A percentile compares a stretch with the other conserved stretches of the same genome.
Conservation (phyloP, 2,888 invertebrate species). For the Prosopocoilus inquinatus region DNA sequence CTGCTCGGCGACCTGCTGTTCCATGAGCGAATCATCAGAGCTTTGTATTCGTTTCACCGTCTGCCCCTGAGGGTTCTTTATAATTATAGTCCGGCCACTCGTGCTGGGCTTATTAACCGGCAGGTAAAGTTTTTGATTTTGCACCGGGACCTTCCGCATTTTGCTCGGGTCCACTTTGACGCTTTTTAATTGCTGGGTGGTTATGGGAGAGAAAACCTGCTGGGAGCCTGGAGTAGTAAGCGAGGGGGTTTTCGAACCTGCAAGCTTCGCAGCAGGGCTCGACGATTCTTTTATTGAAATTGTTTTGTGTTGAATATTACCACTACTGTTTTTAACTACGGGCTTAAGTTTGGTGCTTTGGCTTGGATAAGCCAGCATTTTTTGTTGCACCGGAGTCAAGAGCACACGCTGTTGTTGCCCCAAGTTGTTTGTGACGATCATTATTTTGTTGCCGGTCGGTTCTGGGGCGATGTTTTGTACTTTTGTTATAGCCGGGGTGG, state of each 20-base stretch:
- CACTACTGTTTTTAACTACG: conserved; percentile 27
- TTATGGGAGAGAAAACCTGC: conserved; percentile 46
- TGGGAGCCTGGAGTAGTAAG: conserved; percentile 42
- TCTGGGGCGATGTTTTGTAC: conserved; percentile 34
- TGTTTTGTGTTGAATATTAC: conserved; percentile 8
- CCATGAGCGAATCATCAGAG: conserved; percentile 41
- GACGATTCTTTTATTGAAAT: conserved; percentile 15
- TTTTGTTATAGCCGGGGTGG: conserved; percentile 49
- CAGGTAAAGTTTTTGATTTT: conserved; percentile 10
- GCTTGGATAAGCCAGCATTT: conserved; percentile 55
- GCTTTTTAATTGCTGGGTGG: conserved; percentile 46
- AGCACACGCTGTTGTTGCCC: conserved; percentile 61
- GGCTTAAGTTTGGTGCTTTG: conserved; percentile 24
- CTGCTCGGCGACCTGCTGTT: conserved; percentile 48
- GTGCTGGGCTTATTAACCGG: conserved; percentile 15
- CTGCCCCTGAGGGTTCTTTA: conserved; percentile 48
- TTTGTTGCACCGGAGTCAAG: conserved; percentile 61
- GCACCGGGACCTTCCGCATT: conserved; percentile 5
- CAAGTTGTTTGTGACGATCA: conserved; percentile 64
- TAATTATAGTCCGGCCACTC: conserved; percentile 43
- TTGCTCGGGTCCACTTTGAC: conserved; percentile 41
- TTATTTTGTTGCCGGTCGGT: conserved; percentile 56
- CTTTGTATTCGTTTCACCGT: conserved; percentile 45
- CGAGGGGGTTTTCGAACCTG: conserved; percentile 53
- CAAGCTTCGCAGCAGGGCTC: conserved; percentile 50